Base-by-base conservation (phyloP, 2,113 vertebrate genomes). In the Nannobrachium achirus region DNA sequence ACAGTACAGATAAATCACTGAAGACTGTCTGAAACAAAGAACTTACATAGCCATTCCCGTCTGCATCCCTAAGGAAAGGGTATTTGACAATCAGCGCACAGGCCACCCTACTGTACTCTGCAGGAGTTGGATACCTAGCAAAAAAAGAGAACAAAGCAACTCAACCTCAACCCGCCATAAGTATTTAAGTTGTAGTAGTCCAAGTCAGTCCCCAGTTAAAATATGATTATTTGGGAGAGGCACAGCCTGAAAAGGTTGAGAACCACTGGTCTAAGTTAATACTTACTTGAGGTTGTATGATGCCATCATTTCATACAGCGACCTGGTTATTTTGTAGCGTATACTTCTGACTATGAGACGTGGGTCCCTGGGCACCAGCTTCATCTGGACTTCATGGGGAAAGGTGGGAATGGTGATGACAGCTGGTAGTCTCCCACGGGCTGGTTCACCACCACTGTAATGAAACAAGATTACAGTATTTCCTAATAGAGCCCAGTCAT, bases 1-100 rank as follows among this genome's bases (percentile, higher is more conserved):
- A 55, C 16, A n/a, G n/a, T 49, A 51, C 18, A 55, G 8, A 20
- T 55, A 20, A 20, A 55, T 19, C 20, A 55, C 20, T 20, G 20
- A 55, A 15, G n/a, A n/a, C 15, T 19, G 41, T 19, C 38, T 38
- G 50, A 39, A 46, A 60, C 11, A 39, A 40, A 39, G 8, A 50
- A 71, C 60, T 71, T 64, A 71, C 49, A 56, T 64, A 64, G 42
- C 69, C 69, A 56, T 72, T 64, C n/a, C 60, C 42, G 19, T 71
- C 60, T 15, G 42, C 16, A 57, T 72, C 69, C 50, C 45, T 72
- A 13, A 72, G 52, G 53, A 72, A 72, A 48, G 69, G 69, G 19
- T 64, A 72, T 48, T 57, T 72, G n/a, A 65, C 10, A 13, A 64
- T 57, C 6, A 72, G 53, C 8, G 42, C 25, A 14, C 57, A 64